Percentiles rank a stretch among this genome's conserved stretches.
Evolutionary conservation across 2,888 invertebrate genomes (phyloP).

Genomic region (Tenthredo notha): DNA sequence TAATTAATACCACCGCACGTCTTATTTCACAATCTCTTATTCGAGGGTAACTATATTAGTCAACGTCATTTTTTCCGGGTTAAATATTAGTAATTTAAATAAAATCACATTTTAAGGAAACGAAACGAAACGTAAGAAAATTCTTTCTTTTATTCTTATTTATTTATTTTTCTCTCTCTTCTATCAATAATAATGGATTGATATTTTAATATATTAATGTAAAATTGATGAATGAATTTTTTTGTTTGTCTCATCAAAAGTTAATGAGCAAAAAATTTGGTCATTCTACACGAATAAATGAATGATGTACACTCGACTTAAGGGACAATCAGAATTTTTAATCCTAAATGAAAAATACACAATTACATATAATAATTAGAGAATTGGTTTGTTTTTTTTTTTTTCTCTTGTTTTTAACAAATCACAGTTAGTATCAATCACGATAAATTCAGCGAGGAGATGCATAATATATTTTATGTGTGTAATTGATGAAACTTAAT

Average conservation of each 20-base stretch:
- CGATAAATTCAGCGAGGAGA: neutral
- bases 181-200: neutral
- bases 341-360: neutral
- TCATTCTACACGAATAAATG: neutral
- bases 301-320: neutral
- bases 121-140: too few species aligned
- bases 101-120: neutral
- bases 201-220: neutral
- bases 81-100: neutral
- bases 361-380: neutral
- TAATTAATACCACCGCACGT: neutral
- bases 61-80: neutral
- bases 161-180: neutral
- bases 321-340: neutral
- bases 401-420: neutral
- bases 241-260: too few species aligned
- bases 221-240: neutral
- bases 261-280: neutral
- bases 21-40: neutral
- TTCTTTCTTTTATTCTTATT: neutral
- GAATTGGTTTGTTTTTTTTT: neutral
- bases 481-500: neutral
- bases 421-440: constrained; percentile 23
- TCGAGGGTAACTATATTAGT: neutral
- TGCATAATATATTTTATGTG: neutral